These are phyloP conservation scores for Rhimphoctona megacephalus DNA, from an alignment of 2,888 invertebrate species.

Conservation along the genomic window DNA sequence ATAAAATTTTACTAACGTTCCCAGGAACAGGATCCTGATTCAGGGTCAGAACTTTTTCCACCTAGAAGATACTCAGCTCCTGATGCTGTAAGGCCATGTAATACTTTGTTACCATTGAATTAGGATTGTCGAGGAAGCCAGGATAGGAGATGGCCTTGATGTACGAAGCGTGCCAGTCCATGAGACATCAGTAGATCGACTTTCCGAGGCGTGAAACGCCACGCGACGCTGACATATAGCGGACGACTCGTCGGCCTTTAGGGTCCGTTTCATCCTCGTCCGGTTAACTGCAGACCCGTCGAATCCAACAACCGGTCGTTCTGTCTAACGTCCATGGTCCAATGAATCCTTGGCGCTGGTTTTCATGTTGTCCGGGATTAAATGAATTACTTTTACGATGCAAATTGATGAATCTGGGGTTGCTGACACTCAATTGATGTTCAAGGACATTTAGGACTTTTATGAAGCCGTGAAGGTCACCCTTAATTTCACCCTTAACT, in stretches of 20 bases:
- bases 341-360: constrained; percentile 13
- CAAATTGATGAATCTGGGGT: constrained; percentile 11
- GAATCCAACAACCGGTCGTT: constrained; percentile 44
- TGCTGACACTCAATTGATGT: constrained; percentile 10
- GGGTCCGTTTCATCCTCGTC: constrained; percentile 62
- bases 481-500: neutral
- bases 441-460: neutral
- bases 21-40: neutral
- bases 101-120: neutral
- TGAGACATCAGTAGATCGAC: constrained; percentile 74
- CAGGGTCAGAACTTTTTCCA: neutral
- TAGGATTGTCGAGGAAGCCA: constrained; percentile 68
- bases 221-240: constrained; percentile 77
- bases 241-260: constrained; percentile 70
- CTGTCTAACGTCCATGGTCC: constrained; percentile 55
- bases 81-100: neutral
- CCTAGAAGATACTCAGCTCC: neutral
- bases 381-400: neutral
- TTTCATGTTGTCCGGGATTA: constrained; percentile 1
- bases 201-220: constrained; percentile 76
- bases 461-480: neutral
- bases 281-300: constrained; percentile 62
- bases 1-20: neutral
- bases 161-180: constrained; percentile 75
- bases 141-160: constrained; percentile 68